phyloP scores from a whole-genome alignment of 1,140 invertebrate genomes.

The Polyergus mexicanus region DNA sequence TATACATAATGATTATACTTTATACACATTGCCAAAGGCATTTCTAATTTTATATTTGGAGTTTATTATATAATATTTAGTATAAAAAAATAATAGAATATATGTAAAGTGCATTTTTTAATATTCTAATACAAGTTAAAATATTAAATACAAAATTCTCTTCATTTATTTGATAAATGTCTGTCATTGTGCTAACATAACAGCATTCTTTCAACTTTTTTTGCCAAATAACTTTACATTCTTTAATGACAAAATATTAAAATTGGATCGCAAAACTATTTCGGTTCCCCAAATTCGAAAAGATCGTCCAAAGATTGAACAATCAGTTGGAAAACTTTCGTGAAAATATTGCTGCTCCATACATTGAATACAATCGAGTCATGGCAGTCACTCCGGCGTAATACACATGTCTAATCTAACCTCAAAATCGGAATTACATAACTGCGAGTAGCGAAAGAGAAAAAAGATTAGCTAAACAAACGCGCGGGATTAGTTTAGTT shows the following conservation, averaged over 20 bases:
- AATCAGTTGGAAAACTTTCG: no score
- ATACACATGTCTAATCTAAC: slow-evolving; percentile 71
- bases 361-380: no score
- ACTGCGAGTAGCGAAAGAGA: slow-evolving; percentile 38
- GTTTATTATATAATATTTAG: no score
- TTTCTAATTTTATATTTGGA: no score
- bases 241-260: neutral
- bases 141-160: neutral
- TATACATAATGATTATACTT: neutral
- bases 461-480: slow-evolving; percentile 63
- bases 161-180: neutral
- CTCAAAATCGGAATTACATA: slow-evolving; percentile 73
- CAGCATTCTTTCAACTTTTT: neutral
- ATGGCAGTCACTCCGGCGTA: slow-evolving; percentile 1
- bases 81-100: no score
- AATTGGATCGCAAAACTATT: neutral
- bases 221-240: neutral
- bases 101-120: no score
- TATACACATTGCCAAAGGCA: neutral
- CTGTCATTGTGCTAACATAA: neutral
- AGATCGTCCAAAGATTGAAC: neutral
- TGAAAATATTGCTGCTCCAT: neutral
- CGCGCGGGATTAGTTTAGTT: neutral
- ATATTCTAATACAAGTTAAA: neutral
- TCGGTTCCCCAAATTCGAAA: neutral